phyloP scores from a whole-genome alignment of 2,888 invertebrate genomes.

The Deladenus siricidicola region DNA sequence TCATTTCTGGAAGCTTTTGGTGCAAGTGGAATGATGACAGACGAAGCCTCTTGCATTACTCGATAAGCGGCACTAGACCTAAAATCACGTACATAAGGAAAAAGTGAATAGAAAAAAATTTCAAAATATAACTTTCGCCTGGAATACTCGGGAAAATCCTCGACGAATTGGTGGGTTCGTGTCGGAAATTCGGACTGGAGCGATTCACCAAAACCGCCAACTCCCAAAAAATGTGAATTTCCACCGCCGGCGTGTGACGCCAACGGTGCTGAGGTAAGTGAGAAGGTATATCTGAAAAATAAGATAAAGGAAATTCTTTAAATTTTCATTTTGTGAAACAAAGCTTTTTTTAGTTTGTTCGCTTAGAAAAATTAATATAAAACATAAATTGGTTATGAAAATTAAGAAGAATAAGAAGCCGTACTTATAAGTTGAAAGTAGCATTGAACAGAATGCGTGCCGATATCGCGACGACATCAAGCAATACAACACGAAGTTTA shows the following conservation, averaged over 20 bases:
- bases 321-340: too few relatives aligned
- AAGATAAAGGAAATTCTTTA: too few relatives aligned
- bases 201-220: neutral
- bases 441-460: conserved; percentile 44
- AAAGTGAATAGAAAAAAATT: neutral
- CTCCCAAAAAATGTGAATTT: neutral
- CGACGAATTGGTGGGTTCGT: neutral
- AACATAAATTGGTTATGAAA: neutral
- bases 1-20: neutral
- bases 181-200: neutral
- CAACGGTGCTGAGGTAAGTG: neutral
- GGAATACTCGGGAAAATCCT: neutral
- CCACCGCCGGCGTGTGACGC: neutral
- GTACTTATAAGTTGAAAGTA: conserved; percentile 32
- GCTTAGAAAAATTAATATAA: neutral
- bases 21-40: neutral
- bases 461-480: conserved; percentile 33
- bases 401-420: neutral
- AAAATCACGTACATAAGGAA: neutral
- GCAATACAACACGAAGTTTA: conserved; percentile 33
- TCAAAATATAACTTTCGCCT: neutral
- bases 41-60: conserved; percentile 1
- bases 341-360: too few relatives aligned
- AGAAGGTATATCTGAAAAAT: neutral
- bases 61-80: conserved; percentile 2